Base-by-base conservation (phyloP, 2,888 invertebrate species). In the Gibbula magus region DNA sequence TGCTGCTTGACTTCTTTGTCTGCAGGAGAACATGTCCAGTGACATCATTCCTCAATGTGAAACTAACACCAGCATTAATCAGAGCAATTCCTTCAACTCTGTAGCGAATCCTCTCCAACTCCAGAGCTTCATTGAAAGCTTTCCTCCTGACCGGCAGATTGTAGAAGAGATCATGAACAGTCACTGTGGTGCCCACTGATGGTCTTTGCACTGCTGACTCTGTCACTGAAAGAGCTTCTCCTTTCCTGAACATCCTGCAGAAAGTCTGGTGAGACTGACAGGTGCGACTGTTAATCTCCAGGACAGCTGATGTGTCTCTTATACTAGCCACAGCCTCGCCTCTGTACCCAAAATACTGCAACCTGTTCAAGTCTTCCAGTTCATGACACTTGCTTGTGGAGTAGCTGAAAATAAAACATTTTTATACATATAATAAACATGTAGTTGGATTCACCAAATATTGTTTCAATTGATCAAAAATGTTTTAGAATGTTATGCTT, bases 131-230 rank as follows among this genome's bases (percentile, higher is more conserved):
- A 85, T 94, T 94, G 67, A 95, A 92, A 61, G 93, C 88, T 87
- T 94, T 94, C 84, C 94, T 94, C 86, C 95, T 93, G 25, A 96
- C 95, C 0, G 95, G 95, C 16, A 95, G 90, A 87, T 95, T 95
- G 88, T 94, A 93, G 85, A 96, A 93, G 86, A 96, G 95, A 75
- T 95, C 95, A 87, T 94, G 94, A 66, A 96, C 93, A 75, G 95
- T 95, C 13, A 96, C 94, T 13, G 96, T 96, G 0, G 96, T 96
- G 78, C 96, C 96, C 83, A 93, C 93, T 61, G 95, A 95, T 7
- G 96, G 95, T 85, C 96, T 94, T n/a, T 85, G 87, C 16, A 82
- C 79, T 66, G 84, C 79, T 5, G 92, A 89, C 51, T 89, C 86
- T 4, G 89, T 84, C n/a, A 94, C 89, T 32, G 90, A 86, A 13